Base-by-base conservation (phyloP, 2,888 invertebrate species). In the Galeruca laticollis region DNA sequence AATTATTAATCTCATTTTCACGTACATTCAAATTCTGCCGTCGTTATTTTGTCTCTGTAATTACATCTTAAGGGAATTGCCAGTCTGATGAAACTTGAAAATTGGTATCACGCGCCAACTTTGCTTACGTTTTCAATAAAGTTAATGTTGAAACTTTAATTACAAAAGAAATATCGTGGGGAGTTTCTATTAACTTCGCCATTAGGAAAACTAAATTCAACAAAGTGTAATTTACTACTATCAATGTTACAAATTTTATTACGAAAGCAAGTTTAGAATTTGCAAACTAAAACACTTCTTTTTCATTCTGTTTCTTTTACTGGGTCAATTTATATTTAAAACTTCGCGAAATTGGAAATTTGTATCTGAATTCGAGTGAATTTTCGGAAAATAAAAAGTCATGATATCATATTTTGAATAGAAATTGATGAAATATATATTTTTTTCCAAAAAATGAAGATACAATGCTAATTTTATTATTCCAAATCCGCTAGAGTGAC, bases 101-200 rank as follows among this genome's bases (percentile, higher is more conserved):
- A 73, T 70, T 70, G 60, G 71, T 71, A 73, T 73, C 74, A 69
- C 71, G 73, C 67, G 66, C 70, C 70, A 76, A 76, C 74, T 77
- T 77, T 77, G 73, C 76, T 75, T 78, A 75, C 72, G 71, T 76
- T 77, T 76, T 77, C 76, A 77, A 76, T 77, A 76, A 76, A 78
- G 75, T 78, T 74, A 73, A 75, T 70, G 76, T 72, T 73, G 66
- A 71, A 77, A 77, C 74, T 77, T 76, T 76, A 77, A 77, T 77
- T 77, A 75, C 77, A 73, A 75, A 75, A 76, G 77, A 76, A 77
- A 75, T 74, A 76, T 73, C 62, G 68, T 71, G 49, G 57, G 71
- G 72, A 75, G 70, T 75, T 77, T 75, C 72, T 74, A 73, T 74
- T 71, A 75, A 75, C 71, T 73, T 73, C 60, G 52, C 66, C 71